These are phyloP conservation scores for Dicyrtoma fusca DNA, from an alignment of 2,888 invertebrate species.

Conservation along the genomic window DNA sequence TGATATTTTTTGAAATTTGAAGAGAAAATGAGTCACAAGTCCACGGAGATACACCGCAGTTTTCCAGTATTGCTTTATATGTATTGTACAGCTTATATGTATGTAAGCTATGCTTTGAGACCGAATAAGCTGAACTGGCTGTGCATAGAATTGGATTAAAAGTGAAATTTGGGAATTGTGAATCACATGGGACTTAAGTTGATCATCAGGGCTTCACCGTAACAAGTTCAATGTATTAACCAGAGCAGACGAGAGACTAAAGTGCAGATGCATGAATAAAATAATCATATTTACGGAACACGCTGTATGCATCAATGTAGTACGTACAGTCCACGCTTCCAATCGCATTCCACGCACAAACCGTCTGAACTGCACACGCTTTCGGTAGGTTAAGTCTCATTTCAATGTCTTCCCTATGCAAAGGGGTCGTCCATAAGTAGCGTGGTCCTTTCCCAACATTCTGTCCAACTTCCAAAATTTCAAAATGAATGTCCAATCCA, in stretches of 20 bases:
- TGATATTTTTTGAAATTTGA: background rate
- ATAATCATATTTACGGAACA: conserved; percentile 23
- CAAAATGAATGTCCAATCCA: too few species aligned
- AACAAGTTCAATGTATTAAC: conserved; percentile 14
- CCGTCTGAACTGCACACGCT: too few species aligned
- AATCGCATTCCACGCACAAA: too few species aligned
- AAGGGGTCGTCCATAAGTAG: background rate
- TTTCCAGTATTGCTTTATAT: too few species aligned
- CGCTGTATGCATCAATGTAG: background rate
- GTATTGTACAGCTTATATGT: too few species aligned
- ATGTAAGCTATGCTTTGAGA: too few species aligned
- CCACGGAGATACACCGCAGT: too few species aligned
- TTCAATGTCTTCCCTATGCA: too few species aligned
- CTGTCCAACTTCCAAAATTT: too few species aligned
- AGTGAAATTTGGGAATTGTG: conserved; percentile 4
- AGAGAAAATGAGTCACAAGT: background rate
- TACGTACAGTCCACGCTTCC: background rate
- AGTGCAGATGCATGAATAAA: conserved; percentile 33
- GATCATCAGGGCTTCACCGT: conserved; percentile 23
- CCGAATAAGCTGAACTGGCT: too few species aligned
- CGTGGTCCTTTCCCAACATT: background rate
- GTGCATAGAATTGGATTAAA: background rate
- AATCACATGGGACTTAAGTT: conserved; percentile 18
- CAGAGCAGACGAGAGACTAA: background rate
- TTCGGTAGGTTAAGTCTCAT: too few species aligned